Evolutionary conservation across 2,797 vertebrate genomes (phyloP).

Genomic region (Lophotriccus pileatus): DNA sequence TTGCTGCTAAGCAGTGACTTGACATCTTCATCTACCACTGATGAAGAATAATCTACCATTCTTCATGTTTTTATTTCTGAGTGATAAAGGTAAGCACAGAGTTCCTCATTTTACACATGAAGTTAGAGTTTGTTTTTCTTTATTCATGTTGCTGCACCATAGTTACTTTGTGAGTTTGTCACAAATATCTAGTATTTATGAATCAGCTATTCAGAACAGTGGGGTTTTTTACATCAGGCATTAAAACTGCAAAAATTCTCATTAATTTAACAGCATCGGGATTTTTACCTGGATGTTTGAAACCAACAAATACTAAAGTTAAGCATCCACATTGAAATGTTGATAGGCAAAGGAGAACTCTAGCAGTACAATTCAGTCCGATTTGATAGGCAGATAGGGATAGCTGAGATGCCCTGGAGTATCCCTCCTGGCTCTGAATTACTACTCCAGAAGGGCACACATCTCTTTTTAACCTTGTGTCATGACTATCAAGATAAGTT

Average conservation of each 20-base stretch:
- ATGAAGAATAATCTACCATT: not conserved
- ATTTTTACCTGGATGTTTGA: not conserved
- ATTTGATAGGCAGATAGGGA: not conserved
- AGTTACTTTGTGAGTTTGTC: not conserved
- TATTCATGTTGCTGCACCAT: not conserved
- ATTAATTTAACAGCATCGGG: not conserved
- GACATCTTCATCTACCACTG: not conserved
- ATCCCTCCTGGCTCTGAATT: not conserved
- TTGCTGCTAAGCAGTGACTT: not conserved
- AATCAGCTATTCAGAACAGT: not conserved
- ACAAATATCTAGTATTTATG: not conserved
- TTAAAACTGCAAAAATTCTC: not conserved
- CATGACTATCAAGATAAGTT: not conserved
- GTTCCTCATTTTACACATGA: not conserved
- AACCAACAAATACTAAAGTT: not conserved
- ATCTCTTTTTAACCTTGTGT: not conserved
- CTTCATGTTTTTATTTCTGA: not conserved
- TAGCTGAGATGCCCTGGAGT: not conserved
- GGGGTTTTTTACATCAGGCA: not conserved
- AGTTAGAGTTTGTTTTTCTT: not conserved
- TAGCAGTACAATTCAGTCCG: not conserved
- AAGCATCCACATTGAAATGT: not conserved
- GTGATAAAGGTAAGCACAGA: not conserved
- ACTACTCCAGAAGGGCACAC: not conserved
- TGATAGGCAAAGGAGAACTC: not conserved